A percentile compares a stretch with the other conserved stretches of the same genome.
phyloP scores from a whole-genome alignment of 2,888 invertebrate species.

The Ormyrus labotus region DNA sequence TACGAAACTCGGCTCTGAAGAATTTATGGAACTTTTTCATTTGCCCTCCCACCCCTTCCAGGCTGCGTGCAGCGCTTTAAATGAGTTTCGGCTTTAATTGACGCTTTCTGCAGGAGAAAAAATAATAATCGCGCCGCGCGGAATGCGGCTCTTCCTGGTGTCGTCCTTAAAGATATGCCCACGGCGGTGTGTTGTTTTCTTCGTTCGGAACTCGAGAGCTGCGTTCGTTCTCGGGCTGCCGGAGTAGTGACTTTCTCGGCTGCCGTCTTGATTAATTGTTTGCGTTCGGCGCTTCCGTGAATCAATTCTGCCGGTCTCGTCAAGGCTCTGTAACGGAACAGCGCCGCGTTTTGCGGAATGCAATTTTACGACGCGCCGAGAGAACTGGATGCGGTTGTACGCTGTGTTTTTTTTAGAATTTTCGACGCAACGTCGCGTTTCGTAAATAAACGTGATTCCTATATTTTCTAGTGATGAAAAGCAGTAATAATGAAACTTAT shows the following conservation, averaged over 20 bases:
- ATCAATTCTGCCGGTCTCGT: constrained; percentile 16
- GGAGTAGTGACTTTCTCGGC: neutral
- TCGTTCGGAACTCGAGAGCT: neutral
- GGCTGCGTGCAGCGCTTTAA: neutral
- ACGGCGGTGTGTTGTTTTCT: neutral
- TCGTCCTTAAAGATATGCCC: neutral
- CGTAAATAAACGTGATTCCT: too few species aligned
- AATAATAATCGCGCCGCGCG: too few species aligned
- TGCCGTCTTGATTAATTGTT: constrained; percentile 35
- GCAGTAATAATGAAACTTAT: too few species aligned
- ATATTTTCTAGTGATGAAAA: too few species aligned
- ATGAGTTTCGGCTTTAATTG: constrained; percentile 14
- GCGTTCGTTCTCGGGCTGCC: neutral
- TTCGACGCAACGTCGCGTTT: too few species aligned
- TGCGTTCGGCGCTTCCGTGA: constrained; percentile 25
- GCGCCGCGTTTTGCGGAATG: neutral
- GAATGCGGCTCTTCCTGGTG: neutral
- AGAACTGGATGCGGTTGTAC: too few species aligned
- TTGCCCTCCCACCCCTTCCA: neutral
- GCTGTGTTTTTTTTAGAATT: too few species aligned
- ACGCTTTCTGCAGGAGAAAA: too few species aligned
- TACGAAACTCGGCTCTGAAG: constrained; percentile 6
- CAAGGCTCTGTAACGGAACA: constrained; percentile 10
- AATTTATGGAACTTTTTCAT: constrained; percentile 30
- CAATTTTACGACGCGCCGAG: neutral